Evolutionary conservation across 2,888 invertebrate species (phyloP), one percentile per base, ranked within the genome.

Genomic region (Volucella zonaria): DNA sequence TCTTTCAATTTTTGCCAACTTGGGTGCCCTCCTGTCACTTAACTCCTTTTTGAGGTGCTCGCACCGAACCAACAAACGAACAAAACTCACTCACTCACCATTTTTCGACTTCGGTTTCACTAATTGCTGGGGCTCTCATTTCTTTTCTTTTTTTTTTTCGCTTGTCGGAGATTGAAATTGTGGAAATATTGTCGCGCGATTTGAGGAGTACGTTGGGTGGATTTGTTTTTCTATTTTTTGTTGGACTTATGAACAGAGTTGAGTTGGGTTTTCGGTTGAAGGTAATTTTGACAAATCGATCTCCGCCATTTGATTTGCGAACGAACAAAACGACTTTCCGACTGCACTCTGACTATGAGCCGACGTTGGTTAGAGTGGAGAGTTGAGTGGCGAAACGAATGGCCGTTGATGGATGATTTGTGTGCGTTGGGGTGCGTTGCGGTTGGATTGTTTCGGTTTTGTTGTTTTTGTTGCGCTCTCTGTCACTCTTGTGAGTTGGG

Each of bases 301-400:
- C 70, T 75, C 66, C 78, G 82, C 82, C 82, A 82, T 82, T 83
- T 79, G 75, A 70, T 82, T 49, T 64, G 42, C 58, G 79, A 77
- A 73, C 52, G 68, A 75, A 79, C 61, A 58, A 31, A 31, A 71
- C 70, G 38, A 79, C 38, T 85, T 73, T 64, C 56, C 80, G 71
- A 85, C 83, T 85, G 83, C 83, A 85, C 80, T 85, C 80, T 54
- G 31, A 31, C 31, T 31, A 31, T 31, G 12, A 67, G 38, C 76
- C 76, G 76, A 85, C 76, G 80, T 85, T 80, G 80, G 66, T 67
- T 76, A 85, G 68, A 85, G 83, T 85, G 83, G 83, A 85, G 83
- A 85, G 45, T 85, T 85, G 58, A 73, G 45, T 80, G 58, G 62
- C 31, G 31, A 80, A 82, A 45, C 66, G 80, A 85, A 76, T 80